Evolutionary conservation across 2,888 invertebrate genomes (phyloP).

Genomic region (Pandemis corylana): DNA sequence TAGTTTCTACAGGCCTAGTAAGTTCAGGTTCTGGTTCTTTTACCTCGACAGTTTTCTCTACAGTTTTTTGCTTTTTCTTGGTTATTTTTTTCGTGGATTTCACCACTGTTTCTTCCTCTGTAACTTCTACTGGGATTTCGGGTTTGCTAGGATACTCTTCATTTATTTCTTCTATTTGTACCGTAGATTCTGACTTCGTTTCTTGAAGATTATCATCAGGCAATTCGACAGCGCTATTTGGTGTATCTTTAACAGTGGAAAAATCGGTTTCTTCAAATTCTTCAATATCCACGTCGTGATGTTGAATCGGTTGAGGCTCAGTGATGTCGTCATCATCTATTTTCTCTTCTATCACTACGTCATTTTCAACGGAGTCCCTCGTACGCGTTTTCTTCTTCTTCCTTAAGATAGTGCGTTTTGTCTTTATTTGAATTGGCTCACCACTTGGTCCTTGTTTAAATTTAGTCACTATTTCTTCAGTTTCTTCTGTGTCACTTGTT

Average conservation of each 20-base stretch:
- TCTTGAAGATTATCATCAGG: constrained; percentile 65
- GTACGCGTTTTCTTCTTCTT: constrained; percentile 65
- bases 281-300: constrained; percentile 70
- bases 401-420: constrained; percentile 83
- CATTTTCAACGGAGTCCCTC: constrained; percentile 62
- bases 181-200: constrained; percentile 60
- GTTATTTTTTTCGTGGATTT: constrained; percentile 49
- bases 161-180: constrained; percentile 65
- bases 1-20: constrained; percentile 46
- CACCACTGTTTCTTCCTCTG: not conserved
- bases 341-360: constrained; percentile 82
- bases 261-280: constrained; percentile 67
- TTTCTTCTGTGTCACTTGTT: constrained; percentile 81
- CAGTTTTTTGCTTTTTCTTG: constrained; percentile 38
- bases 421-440: constrained; percentile 84
- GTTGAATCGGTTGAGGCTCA: constrained; percentile 42
- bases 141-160: not conserved
- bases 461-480: constrained; percentile 86
- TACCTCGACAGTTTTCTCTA: constrained; percentile 14
- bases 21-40: constrained; percentile 46
- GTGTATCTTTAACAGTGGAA: constrained; percentile 50
- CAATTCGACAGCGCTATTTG: constrained; percentile 67
- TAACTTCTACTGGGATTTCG: not conserved
- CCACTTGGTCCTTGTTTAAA: constrained; percentile 79
- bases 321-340: constrained; percentile 55